These are phyloP conservation scores for Eulemur rufifrons DNA, from an alignment of 2,113 vertebrate species.

Conservation along the genomic window DNA sequence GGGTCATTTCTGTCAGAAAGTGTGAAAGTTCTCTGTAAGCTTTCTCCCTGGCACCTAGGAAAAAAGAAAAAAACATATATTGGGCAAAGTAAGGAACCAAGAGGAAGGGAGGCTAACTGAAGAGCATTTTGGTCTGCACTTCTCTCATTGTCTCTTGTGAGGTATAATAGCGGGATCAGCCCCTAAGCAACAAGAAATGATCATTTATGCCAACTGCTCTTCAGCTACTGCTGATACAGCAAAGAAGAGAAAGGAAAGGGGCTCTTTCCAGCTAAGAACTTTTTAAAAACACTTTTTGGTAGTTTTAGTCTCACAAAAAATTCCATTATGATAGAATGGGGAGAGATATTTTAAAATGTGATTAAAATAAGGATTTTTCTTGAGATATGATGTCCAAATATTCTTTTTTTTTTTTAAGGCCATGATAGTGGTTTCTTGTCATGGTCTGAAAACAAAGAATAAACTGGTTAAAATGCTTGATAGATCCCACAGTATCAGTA, in stretches of 20 bases:
- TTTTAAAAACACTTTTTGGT: not conserved
- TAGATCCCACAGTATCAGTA: not conserved
- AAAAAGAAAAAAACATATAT: not conserved
- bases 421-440: constrained; percentile 6
- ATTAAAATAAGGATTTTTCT: constrained; percentile 26
- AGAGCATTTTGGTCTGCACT: not conserved
- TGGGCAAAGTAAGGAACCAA: not conserved
- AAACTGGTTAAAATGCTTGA: constrained; percentile 44
- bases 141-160: too few species aligned
- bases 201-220: not conserved
- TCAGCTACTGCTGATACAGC: not conserved
- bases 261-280: not conserved
- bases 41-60: not conserved
- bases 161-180: too few species aligned
- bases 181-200: not conserved
- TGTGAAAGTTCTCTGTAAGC: not conserved
- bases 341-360: not conserved
- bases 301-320: constrained; percentile 47
- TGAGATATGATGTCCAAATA: not conserved
- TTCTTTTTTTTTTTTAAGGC: not conserved
- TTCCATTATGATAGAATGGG: not conserved
- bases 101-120: not conserved
- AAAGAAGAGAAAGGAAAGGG: not conserved
- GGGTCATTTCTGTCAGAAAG: not conserved
- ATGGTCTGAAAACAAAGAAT: constrained; percentile 44